These are phyloP conservation scores for Marcusenius ussheri DNA, from an alignment of 2,113 vertebrate species.

Conservation along the genomic window DNA sequence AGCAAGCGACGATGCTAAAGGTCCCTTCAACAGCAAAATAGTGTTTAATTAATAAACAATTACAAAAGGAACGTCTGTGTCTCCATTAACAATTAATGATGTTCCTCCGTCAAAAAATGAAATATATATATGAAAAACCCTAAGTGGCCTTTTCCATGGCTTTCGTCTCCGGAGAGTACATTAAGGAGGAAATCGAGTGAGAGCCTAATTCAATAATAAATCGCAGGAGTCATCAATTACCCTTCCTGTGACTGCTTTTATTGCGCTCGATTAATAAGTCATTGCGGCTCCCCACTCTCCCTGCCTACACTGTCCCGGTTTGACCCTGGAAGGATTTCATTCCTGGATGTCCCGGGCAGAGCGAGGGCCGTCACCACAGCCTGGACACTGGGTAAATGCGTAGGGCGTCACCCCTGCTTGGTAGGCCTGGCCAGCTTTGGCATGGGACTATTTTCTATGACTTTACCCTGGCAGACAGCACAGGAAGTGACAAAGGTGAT, in stretches of 20 bases:
- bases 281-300: constrained; percentile 13
- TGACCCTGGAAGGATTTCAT: constrained; percentile 13
- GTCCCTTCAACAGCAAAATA: constrained; percentile 1
- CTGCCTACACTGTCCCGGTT: neutral
- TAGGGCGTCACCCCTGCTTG: neutral
- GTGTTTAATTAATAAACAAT: constrained; percentile 10
- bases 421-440: neutral
- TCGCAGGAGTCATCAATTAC: constrained; percentile 28
- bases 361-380: neutral
- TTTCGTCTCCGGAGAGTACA: constrained; percentile 1
- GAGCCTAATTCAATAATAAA: constrained; percentile 31
- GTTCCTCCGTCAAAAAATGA: constrained; percentile 8
- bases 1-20: neutral
- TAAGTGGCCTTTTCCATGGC: neutral
- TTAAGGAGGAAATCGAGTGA: constrained; percentile 27
- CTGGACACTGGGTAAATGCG: neutral
- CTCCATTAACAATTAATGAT: constrained; percentile 10
- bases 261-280: constrained; percentile 25
- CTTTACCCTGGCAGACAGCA: neutral
- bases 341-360: neutral
- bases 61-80: neutral
- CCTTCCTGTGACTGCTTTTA: constrained; percentile 20
- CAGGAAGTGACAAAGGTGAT: neutral
- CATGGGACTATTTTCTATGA: neutral
- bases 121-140: constrained; percentile 18